Evolutionary conservation across 2,113 vertebrate species (phyloP).

Genomic region (Perccottus glenii): DNA sequence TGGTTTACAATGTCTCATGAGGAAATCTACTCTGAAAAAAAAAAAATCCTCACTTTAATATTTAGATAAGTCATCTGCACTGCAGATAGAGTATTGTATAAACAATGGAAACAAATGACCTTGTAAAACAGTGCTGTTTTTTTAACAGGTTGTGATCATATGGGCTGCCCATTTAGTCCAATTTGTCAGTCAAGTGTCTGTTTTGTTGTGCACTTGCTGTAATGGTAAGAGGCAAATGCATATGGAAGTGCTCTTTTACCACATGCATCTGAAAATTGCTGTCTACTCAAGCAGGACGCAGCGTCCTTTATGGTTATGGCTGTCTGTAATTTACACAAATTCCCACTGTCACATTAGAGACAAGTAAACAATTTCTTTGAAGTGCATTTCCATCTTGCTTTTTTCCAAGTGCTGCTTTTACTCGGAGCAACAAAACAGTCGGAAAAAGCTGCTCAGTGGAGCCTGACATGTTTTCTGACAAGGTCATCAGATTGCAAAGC

Average conservation of each 20-base stretch:
- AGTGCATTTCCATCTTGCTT: conserved; percentile 4
- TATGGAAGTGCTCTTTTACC: conserved; percentile 18
- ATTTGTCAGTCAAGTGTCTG: conserved; percentile 5
- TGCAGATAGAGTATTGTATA: neutral
- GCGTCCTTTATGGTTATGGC: neutral
- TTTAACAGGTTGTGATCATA: neutral
- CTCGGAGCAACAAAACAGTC: neutral
- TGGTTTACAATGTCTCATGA: too few species aligned
- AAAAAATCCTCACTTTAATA: too few species aligned
- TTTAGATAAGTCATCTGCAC: too few species aligned
- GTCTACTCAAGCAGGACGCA: conserved; percentile 22
- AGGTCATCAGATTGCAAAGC: neutral
- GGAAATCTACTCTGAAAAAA: too few species aligned
- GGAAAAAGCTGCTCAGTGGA: neutral
- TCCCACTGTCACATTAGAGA: conserved; percentile 15
- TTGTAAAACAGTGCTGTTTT: neutral
- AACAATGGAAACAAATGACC: neutral
- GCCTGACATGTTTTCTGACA: conserved; percentile 5
- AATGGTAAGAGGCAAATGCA: conserved; percentile 12
- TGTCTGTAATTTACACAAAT: conserved; percentile 44
- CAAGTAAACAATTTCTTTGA: conserved; percentile 22
- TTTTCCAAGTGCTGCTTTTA: conserved; percentile 2
- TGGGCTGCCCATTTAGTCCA: neutral
- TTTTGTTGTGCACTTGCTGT: conserved; percentile 9
- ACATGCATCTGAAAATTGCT: conserved; percentile 10